Conservation (phyloP, 1,140 invertebrate genomes). For the Teleogryllus occipitalis region DNA sequence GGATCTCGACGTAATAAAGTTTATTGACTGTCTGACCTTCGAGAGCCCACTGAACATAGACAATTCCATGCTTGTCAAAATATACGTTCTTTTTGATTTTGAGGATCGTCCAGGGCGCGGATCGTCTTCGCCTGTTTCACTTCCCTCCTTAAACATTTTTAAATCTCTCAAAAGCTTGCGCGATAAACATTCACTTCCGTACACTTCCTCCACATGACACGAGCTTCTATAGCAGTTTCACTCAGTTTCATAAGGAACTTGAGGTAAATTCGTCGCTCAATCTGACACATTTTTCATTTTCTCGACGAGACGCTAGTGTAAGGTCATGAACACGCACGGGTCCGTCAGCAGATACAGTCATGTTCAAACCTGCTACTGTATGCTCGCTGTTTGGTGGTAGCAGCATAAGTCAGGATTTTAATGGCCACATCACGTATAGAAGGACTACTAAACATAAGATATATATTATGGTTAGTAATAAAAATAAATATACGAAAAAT, state of each 20-base stretch:
- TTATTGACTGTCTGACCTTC: slow-evolving; percentile 30
- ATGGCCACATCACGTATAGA: too few species aligned
- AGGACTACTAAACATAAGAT: too few species aligned
- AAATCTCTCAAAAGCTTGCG: slow-evolving; percentile 16
- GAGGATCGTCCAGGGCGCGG: slow-evolving; percentile 14
- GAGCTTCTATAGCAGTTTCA: slow-evolving; percentile 18
- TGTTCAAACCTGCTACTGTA: neutral
- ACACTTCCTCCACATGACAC: slow-evolving; percentile 19
- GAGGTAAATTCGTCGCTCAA: slow-evolving; percentile 14
- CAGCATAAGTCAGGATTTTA: slow-evolving; percentile 10
- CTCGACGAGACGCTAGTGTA: neutral
- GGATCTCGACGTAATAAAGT: slow-evolving; percentile 29
- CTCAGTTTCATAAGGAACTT: slow-evolving; percentile 19
- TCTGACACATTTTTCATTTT: slow-evolving; percentile 9
- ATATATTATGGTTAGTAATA: too few species aligned
- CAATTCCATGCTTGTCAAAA: slow-evolving; percentile 28
- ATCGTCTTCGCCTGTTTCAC: neutral
- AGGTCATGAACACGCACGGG: neutral
- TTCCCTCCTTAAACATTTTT: slow-evolving; percentile 15
- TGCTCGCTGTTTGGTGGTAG: neutral
- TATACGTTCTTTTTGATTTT: slow-evolving; percentile 20
- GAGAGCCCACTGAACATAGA: slow-evolving; percentile 30
- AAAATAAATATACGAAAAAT: too few species aligned
- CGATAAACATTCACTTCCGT: slow-evolving; percentile 19
- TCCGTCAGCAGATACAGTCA: too few species aligned